Conservation (phyloP, 2,113 vertebrate genomes). For the Urocitellus parryii region DNA sequence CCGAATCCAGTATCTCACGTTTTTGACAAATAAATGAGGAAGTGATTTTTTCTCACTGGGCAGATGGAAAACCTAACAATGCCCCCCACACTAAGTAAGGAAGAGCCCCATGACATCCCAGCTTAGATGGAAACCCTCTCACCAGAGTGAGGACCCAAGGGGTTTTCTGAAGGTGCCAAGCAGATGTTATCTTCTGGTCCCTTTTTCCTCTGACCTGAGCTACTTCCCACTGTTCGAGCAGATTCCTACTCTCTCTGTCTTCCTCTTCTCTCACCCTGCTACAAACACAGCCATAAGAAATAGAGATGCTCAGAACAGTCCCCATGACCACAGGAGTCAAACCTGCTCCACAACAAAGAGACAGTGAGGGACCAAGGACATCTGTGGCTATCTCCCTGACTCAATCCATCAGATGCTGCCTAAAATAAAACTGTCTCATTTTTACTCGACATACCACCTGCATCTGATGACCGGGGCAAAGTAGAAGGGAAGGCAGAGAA, state of each 20-base stretch:
- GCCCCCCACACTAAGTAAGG: neutral
- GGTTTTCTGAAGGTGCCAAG: neutral
- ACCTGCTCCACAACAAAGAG: neutral
- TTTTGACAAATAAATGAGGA: neutral
- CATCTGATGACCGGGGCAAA: neutral
- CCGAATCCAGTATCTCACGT: neutral
- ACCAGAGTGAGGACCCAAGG: neutral
- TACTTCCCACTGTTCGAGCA: neutral
- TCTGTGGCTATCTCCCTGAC: neutral
- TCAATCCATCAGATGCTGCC: fast-evolving
- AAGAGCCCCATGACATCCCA: neutral
- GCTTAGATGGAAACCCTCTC: neutral
- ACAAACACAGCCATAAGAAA: neutral
- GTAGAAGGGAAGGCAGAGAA: neutral
- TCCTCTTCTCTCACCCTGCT: neutral
- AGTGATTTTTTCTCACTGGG: neutral
- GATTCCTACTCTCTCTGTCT: neutral
- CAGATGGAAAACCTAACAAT: neutral
- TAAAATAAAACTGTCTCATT: neutral
- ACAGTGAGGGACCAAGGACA: neutral
- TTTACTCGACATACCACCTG: neutral
- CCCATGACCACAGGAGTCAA: neutral
- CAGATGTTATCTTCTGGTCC: neutral
- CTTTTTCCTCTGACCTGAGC: neutral
- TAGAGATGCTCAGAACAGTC: neutral